Evolutionary conservation across 2,113 vertebrate genomes (phyloP), one percentile per base, ranked within the genome.

Genomic region (Osmerus eperlanus): DNA sequence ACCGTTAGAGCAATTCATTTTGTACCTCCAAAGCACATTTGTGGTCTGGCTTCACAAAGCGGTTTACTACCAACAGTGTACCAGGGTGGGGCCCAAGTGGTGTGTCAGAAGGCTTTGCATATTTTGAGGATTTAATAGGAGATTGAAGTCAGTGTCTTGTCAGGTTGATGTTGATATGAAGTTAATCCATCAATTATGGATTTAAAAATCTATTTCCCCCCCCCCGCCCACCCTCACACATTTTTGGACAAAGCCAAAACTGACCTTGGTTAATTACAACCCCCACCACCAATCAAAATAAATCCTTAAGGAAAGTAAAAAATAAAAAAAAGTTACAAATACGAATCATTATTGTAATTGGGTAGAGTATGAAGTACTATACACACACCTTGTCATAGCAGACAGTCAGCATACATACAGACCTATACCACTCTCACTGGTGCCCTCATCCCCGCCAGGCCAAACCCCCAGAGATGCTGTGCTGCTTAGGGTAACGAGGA

Each of bases 1-100:
- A 79, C 83, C 77, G 41, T 54, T 80, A 83, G 83, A 83, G 81
- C 65, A 71, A 81, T 78, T 80, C 77, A 81, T 83, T 84, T 79
- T 11, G 70, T 65, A 81, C 80, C 77, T 76, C 79, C 68, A 76
- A 79, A 80, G 61, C 82, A 64, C 53, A 72, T 78, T 71, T 59
- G 68, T 72, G 78, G 81, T 63, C 74, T 68, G 21, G 36, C 73
- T 65, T 36, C 73, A 81, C 70, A 71, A 56, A 19, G 72, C 65
- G 29, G 61, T 78, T 74, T 21, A 56, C 60, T 36, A 52, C 29
- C 65, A 81, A 61, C 74, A 81, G 82, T 76, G 71, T 83, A 71
- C 54, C 78, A 72, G 36, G 67, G 59, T 78, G 75, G 36, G 55
- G 67, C 70, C 68, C 41, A 41, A 59, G 72, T 71, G 53, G 21